phyloP scores from a whole-genome alignment of 2,797 vertebrate genomes.

The Fistularia commersonii region DNA sequence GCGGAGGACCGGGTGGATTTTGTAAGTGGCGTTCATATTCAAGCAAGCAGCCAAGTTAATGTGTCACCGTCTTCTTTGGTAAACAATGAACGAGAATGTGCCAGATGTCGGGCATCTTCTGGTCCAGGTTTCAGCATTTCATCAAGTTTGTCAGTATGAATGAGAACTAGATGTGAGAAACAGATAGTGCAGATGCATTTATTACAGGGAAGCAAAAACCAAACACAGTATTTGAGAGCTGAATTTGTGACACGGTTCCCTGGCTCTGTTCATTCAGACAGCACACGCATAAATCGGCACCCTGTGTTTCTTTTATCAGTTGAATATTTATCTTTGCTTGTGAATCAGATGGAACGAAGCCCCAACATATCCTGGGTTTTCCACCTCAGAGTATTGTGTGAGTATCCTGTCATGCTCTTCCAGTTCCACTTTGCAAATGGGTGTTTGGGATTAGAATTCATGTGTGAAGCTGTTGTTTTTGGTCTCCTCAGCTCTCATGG shows the following conservation, averaged over 20 bases:
- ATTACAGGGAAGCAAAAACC: too few relatives aligned
- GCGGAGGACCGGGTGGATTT: conserved; percentile 96
- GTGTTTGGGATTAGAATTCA: neutral
- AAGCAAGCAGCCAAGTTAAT: neutral
- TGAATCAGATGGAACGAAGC: conserved; percentile 91
- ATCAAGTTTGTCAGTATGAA: too few relatives aligned
- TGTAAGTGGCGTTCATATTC: conserved; percentile 75
- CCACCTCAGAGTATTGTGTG: conserved; percentile 93
- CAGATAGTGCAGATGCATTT: too few relatives aligned
- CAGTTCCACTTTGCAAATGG: conserved; percentile 54
- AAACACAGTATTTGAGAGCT: too few relatives aligned
- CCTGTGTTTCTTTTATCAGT: neutral
- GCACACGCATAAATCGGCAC: too few relatives aligned
- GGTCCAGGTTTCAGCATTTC: too few relatives aligned
- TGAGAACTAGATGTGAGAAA: too few relatives aligned
- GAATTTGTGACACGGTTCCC: too few relatives aligned
- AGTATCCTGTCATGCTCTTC: conserved; percentile 64
- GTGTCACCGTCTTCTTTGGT: neutral
- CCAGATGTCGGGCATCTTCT: too few relatives aligned
- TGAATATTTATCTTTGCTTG: neutral
- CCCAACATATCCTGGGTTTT: conserved; percentile 98
- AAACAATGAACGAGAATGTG: too few relatives aligned
- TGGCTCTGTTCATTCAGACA: too few relatives aligned
- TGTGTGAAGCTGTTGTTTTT: neutral
- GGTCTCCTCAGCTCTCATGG: conserved; percentile 82